Evolutionary conservation across 2,797 vertebrate species (phyloP).

Genomic region (Enteromius afrohamiltoni): DNA sequence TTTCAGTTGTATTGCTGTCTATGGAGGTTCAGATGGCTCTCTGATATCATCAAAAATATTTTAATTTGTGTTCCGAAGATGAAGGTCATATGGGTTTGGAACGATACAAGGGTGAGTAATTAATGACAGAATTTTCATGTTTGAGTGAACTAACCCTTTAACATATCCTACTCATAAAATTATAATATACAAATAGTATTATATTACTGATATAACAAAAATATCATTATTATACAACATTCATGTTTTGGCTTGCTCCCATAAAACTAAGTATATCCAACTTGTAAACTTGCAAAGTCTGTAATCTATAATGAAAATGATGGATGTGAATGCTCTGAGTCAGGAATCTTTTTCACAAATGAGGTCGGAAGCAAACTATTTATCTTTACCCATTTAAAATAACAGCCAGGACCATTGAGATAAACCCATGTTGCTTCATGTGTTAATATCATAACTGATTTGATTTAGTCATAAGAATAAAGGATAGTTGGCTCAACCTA

Average conservation of each 20-base stretch:
- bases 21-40: too few species aligned
- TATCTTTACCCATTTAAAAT: background rate
- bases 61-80: too few species aligned
- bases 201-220: too few species aligned
- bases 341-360: background rate
- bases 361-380: background rate
- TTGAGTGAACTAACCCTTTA: too few species aligned
- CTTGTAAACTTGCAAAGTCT: background rate
- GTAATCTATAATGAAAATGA: background rate
- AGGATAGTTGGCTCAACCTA: background rate
- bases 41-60: too few species aligned
- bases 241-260: background rate
- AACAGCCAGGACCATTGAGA: background rate
- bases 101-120: too few species aligned
- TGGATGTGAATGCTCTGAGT: background rate
- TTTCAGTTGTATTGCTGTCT: too few species aligned
- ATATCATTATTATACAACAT: background rate
- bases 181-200: too few species aligned
- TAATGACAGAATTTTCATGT: too few species aligned
- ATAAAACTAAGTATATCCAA: background rate
- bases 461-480: background rate
- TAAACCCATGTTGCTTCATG: background rate
- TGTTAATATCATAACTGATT: background rate
- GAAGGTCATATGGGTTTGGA: too few species aligned
- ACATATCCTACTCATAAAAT: too few species aligned